Evolutionary conservation across 1,140 invertebrate species (phyloP), one percentile per base, ranked within the genome.

Genomic region (Lysiphlebus fabarum): DNA sequence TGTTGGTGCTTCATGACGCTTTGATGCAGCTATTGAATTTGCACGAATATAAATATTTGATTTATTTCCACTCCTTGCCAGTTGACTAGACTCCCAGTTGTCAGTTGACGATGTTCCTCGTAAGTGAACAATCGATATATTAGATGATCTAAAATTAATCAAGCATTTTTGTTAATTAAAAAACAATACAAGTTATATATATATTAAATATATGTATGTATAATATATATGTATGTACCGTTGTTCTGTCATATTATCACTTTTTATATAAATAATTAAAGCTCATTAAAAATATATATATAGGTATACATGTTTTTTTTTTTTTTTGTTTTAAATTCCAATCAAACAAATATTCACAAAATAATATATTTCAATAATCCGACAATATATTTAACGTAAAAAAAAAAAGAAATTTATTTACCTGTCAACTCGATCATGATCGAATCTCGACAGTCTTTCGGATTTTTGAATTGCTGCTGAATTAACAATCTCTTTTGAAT

Each of bases 41-140:
- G 68, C 65, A 17, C 74, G 71, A 3, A 59, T 71, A 48, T 75
- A 75, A 1, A 65, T 70, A 56, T 71, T 74, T 7, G 67, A 67
- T 55, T 69, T 65, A 66, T 53, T 54, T 17, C 62, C 66, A 37
- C 67, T 66, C 6, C 56, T 37, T n/a, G 57, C 54, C 67, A 74
- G 68, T 67, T 75, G 64, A 71, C 53, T 65, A 55, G 14, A 66
- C 37, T 82, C 81, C 82, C 83, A 84, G 5, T 81, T 79, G 59
- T 85, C 83, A 2, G 82, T 81, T 7, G 80, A 76, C 53, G 83
- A 82, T 3, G 80, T 75, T 54, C 76, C 78, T 8, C 83, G 74
- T 10, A 85, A 70, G 62, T 85, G 83, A 11, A 84, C 67, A 12
- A 84, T 74, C 37, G 83, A 84, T 53, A 84, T 75, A 65, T 84